Base-by-base conservation (phyloP, 2,888 invertebrate genomes). In the Platycheirus albimanus region DNA sequence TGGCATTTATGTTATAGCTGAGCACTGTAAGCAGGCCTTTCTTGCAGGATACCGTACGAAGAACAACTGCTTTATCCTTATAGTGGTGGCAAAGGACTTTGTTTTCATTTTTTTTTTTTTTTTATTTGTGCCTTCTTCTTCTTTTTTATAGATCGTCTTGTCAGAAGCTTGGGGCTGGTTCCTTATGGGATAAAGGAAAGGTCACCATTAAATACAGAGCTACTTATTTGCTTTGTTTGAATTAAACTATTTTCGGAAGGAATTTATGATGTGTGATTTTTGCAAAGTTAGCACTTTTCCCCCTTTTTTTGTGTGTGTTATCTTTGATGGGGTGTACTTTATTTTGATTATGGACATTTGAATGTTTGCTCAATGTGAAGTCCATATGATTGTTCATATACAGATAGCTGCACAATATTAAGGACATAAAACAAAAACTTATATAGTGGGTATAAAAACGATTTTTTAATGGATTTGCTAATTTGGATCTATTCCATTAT, bases 211-310 rank as follows among this genome's bases (percentile, higher is more conserved):
- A 78, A 52, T 49, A 83, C 66, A 63, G 67, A 63, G 83, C 78
- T 74, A 78, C 83, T 83, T 58, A 83, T 78, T 83, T 83, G 83
- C 78, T 41, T 72, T 74, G 54, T 83, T 78, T 72, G 67, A 74
- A 78, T 78, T 72, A 52, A 74, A 81, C 81, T 81, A 81, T 77
- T 67, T 67, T 28, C 20, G 72, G 17, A 20, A 17, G 2, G 51
- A 51, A 43, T 52, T 47, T 36, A 71, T 66, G 80, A 81, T 81
- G 80, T 76, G 80, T 81, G 80, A 76, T 76, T 66, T 74, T 87
- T 88, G 87, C 86, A 85, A 87, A 84, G 86, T 85, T 70, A 64
- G 64, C 38, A 45, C 19, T 69, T 69, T 69, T 33, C 20, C 15
- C 24, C 41, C 15, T 28, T 13, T 2, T 28, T 20, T 38, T 38